Base-by-base conservation (phyloP, 2,113 vertebrate genomes). In the Corythaixoides concolor region DNA sequence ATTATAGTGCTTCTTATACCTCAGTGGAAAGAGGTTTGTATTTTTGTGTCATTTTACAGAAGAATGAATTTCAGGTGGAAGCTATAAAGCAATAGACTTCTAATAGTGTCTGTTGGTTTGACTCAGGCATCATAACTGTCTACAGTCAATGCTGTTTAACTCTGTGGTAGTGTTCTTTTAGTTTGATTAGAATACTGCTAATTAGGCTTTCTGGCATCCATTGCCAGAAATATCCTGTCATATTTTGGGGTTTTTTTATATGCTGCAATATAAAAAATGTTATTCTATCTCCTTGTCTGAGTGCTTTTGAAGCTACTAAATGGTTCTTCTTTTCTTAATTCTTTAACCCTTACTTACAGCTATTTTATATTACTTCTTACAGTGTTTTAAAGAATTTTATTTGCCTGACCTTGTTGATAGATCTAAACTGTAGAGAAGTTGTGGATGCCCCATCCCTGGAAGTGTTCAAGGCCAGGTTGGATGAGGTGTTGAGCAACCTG, bases 1-100 rank as follows among this genome's bases (percentile, higher is more conserved):
- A 99, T 99, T 97, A 97, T 99, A 92, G 98, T 99, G 69, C 98
- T 99, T 39, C 99, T 99, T 68, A 99, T 99, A 93, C 99, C 99
- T 52, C 99, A 99, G 95, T 99, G 99, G 99, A 99, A 99, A 97
- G 98, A 99, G 99, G 99, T 99, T 97, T 94, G 98, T 94, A 28
- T 81, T 81, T 83, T 50, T 43, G 66, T 55, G 83, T 63, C 35
- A 21, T 79, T 73, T 56, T 50, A 58, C 17, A 70, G 45, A 59
- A 60, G 55, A 39, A 30, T 22, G 21, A 67, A 62, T 66, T 90
- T 49, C 41, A 78, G 50, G 52, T 69, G 35, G n/a, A 91, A 89
- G 59, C 85, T 77, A 50, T 62, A 53, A 91, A 73, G 52, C 43
- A 14, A 9, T 16, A 60, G 43, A 16, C 20, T 92, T 39, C 43